Base-by-base conservation (phyloP, 92 coral and sea anemone genomes). In the Isaurus tuberculatus region DNA sequence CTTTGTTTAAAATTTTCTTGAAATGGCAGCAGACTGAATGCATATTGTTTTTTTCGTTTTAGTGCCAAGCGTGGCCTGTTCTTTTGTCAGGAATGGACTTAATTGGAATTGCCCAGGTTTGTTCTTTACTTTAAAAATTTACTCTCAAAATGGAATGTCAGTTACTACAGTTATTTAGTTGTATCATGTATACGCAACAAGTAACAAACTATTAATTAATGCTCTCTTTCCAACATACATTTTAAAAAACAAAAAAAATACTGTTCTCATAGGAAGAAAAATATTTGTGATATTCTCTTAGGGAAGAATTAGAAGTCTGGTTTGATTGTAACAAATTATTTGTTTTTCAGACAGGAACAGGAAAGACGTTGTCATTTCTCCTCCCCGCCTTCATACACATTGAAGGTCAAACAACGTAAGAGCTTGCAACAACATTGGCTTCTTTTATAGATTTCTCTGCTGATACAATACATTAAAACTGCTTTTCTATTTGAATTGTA, bases 11-110 rank as follows among this genome's bases (percentile, higher is more conserved):
- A n/a, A n/a, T n/a, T n/a, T n/a, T n/a, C n/a, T n/a, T n/a, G n/a
- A n/a, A n/a, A n/a, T 40, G 44, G 8, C 6, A 55, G 20, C 23
- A 55, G 8, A 55, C 63, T 55, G 26, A 55, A 55, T 7, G 23
- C 5, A 17, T 63, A 17, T 0, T n/a, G 8, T 3, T 61, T 19
- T 53, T 44, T 23, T 82, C 74, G 19, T 79, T 81, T 29, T 75
- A 95, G 98, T 94, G 98, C 72, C 98, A 95, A 68, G 91, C 98
- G 5, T 95, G 98, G 98, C 98, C 98, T 2, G 88, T 95, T 16
- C 63, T 94, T 36, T 69, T 95, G 94, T 94, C 98, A 65, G 98
- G 98, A 28, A 67, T 94, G 89, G 97, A 95, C 69, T 78, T 95
- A 65, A 95, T 95, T 71, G 98, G 98, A 10, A 95, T 95, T 26